These are phyloP conservation scores for Diarsia rubi DNA, from an alignment of 2,888 invertebrate species.

Conservation along the genomic window DNA sequence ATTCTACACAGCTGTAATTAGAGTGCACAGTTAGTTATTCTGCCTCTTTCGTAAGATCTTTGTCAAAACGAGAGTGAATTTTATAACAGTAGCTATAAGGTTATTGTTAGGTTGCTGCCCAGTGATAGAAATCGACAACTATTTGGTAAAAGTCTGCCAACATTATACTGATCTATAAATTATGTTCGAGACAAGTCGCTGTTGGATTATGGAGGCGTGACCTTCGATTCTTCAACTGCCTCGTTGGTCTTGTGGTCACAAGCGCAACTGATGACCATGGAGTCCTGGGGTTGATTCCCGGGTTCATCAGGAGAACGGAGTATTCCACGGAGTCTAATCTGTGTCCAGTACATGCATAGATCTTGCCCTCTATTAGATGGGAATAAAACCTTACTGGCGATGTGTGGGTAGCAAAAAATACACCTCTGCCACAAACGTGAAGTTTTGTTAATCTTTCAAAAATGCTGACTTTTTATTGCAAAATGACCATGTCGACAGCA, in stretches of 20 bases:
- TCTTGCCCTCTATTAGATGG: no score
- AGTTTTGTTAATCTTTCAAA: background rate
- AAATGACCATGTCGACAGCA: slow-evolving; percentile 1
- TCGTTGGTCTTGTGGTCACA: background rate
- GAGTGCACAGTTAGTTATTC: background rate
- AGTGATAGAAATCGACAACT: background rate
- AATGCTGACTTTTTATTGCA: background rate
- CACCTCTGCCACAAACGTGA: no score
- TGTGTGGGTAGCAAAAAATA: no score
- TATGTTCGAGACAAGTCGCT: background rate
- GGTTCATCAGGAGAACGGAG: no score
- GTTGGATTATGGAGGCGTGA: background rate
- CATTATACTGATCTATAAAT: no score
- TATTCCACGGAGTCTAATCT: no score
- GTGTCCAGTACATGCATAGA: no score
- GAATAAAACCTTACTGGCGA: no score
- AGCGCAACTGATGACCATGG: background rate
- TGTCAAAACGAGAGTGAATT: background rate
- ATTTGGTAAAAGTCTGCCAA: background rate
- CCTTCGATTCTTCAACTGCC: background rate
- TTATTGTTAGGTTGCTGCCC: background rate
- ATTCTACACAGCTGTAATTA: slow-evolving; percentile 78
- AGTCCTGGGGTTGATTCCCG: no score
- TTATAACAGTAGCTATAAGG: background rate
- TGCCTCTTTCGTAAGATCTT: background rate